A percentile compares a stretch with the other conserved stretches of the same genome.
Conservation (phyloP, 1,140 invertebrate genomes). For the Ips typographus region DNA sequence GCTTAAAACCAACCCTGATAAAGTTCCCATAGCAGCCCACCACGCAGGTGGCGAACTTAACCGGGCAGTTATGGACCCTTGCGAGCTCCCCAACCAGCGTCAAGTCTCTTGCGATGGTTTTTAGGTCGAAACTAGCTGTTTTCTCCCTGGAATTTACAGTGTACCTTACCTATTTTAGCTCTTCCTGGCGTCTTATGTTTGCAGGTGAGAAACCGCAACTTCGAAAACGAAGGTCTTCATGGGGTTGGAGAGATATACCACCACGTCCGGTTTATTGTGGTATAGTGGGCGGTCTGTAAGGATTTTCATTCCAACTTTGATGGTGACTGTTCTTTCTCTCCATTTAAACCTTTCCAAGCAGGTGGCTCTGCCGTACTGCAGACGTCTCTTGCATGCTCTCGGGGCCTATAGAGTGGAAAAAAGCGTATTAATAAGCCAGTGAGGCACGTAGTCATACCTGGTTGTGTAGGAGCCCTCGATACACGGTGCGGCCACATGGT, state of each 20-base stretch:
- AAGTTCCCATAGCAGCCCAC: too few relatives aligned
- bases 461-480: too few relatives aligned
- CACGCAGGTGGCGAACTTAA: too few relatives aligned
- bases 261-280: too few relatives aligned
- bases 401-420: neutral
- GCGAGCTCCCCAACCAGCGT: too few relatives aligned
- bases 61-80: too few relatives aligned
- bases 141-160: neutral
- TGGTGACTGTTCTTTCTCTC: too few relatives aligned
- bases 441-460: constrained; percentile 7
- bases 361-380: too few relatives aligned
- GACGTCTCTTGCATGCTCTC: neutral
- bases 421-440: constrained; percentile 3
- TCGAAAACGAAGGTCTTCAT: neutral
- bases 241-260: neutral
- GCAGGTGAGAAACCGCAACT: neutral
- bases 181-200: neutral
- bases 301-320: too few relatives aligned
- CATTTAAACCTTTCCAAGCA: too few relatives aligned
- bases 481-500: constrained; percentile 14
- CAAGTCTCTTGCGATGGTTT: neutral
- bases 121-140: neutral
- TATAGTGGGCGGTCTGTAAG: too few relatives aligned
- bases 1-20: too few relatives aligned
- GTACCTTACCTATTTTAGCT: neutral